Evolutionary conservation across 35 echinoderm and acorn worm species (phyloP).

Genomic region (Heliocidaris erythrogramma): DNA sequence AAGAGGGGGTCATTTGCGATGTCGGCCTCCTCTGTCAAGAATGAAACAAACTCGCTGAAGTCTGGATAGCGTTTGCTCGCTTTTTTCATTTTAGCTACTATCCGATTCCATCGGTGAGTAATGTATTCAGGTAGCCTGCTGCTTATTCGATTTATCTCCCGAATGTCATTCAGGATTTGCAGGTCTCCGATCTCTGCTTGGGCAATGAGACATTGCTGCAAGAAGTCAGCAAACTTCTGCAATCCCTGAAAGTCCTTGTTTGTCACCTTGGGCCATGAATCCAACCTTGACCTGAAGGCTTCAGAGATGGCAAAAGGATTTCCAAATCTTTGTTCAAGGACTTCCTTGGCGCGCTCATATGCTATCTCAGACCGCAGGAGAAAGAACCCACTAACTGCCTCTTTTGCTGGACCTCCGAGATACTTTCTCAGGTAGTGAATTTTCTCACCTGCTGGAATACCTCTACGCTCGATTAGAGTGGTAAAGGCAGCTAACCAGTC

Average conservation of each 20-base stretch:
- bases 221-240: conserved; percentile 64
- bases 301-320: conserved; percentile 51
- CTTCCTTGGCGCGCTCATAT: conserved; percentile 50
- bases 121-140: conserved; percentile 66
- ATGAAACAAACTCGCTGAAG: conserved; percentile 58
- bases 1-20: conserved; percentile 45
- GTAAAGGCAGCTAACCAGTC: conserved; percentile 57
- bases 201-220: conserved; percentile 47
- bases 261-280: conserved; percentile 58
- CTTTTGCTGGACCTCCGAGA: conserved; percentile 54
- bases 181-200: conserved; percentile 31
- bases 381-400: conserved; percentile 60
- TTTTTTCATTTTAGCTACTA: conserved; percentile 48
- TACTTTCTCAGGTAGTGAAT: conserved; percentile 70
- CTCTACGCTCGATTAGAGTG: conserved; percentile 55
- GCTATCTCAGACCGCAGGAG: conserved; percentile 48
- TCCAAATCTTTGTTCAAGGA: conserved; percentile 51
- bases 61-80: conserved; percentile 30
- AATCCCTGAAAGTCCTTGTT: conserved; percentile 51
- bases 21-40: conserved; percentile 55
- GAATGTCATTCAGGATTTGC: conserved; percentile 59
- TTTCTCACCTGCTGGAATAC: conserved; percentile 50
- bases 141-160: conserved; percentile 60
- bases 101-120: conserved; percentile 51
- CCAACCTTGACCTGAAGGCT: conserved; percentile 60